Conservation (phyloP, 2,113 vertebrate genomes). For the Thryonomys swinderianus region DNA sequence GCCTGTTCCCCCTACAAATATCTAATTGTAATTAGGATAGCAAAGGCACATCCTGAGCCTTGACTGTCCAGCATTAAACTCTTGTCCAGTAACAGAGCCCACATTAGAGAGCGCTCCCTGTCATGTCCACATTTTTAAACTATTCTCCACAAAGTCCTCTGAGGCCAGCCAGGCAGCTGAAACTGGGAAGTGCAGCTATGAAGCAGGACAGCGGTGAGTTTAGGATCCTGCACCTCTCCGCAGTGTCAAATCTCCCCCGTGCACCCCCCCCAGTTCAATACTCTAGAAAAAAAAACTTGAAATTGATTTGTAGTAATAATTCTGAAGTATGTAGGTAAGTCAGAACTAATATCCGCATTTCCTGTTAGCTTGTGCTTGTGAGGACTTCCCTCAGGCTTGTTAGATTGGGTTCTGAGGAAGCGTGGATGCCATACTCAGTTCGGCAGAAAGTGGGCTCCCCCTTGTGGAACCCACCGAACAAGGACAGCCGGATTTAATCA, state of each 20-base stretch:
- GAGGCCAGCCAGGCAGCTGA: neutral
- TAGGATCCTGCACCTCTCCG: neutral
- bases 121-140: neutral
- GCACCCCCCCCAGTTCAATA: neutral
- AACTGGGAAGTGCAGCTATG: neutral
- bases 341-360: neutral
- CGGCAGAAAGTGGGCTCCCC: slow-evolving; percentile 15
- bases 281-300: neutral
- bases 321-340: slow-evolving; percentile 1
- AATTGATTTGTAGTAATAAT: neutral
- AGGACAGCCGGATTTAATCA: neutral
- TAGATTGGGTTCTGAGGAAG: neutral
- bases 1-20: neutral
- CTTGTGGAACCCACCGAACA: slow-evolving; percentile 29
- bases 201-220: neutral
- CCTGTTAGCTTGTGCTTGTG: neutral
- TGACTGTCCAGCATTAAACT: neutral
- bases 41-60: neutral
- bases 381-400: neutral
- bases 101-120: neutral
- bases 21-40: neutral
- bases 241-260: neutral
- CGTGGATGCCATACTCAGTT: neutral
- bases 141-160: neutral
- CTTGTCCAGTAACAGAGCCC: neutral